Evolutionary conservation across 1,140 invertebrate species (phyloP), one percentile per base, ranked within the genome.

Genomic region (Drosophila lacteicornis): DNA sequence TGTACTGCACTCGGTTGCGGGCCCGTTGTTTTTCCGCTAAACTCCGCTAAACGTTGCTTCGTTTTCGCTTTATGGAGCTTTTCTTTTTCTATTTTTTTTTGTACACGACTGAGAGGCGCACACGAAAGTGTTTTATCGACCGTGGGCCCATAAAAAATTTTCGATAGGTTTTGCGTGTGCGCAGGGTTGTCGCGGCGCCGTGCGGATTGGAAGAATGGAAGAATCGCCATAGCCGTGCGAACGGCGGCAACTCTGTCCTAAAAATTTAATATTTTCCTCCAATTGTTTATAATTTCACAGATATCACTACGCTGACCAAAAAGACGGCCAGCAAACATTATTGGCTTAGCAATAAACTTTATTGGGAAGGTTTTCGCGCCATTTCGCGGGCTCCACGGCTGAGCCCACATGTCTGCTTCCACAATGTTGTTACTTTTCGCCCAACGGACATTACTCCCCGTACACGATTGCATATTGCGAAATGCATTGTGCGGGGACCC

Each of bases 191-290:
- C 78, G 27, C 61, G 38, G 33, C 22, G 49, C n/a, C 7, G 47
- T 17, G n/a, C n/a, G 12, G 43, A 50, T 27, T 27, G 22, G 47
- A 27, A 30, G 27, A 12, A 27, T 17, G 49, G 5, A 53, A 33
- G 53, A 40, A 56, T 30, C 62, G 40, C 61, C 63, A 70, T 70
- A 45, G 56, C 30, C 33, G 27, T 40, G 66, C 42, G 55, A 59
- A 17, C 45, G 33, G n/a, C 79, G 78, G 61, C 85, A 88, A n/a
- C 85, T 38, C 85, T 88, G 46, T 4, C 11, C 7, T 11, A 51
- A 38, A 78, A 65, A 84, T 86, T 90, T 88, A 77, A 90, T 90
- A 88, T 88, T 88, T 88, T 68, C 19, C 80, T 58, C 60, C 49
- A 87, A 84, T 90, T 71, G 66, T 84, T 75, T 60, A 59, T 33